Conservation (phyloP, 1,140 invertebrate species). For the Sipha flava region DNA sequence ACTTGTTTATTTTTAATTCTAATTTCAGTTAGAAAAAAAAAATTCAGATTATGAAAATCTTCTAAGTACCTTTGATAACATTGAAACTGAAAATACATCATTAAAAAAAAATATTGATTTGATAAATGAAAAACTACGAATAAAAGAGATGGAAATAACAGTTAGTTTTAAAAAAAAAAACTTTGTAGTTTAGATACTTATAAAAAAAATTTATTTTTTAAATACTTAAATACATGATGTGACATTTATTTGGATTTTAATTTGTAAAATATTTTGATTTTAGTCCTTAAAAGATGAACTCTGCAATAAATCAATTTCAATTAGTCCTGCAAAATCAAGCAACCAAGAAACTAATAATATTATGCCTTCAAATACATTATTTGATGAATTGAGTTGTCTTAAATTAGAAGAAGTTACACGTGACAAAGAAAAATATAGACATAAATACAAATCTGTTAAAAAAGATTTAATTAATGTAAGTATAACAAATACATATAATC, state of each 20-base stretch:
- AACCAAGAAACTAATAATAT: neutral
- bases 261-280: neutral
- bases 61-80: neutral
- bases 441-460: slow-evolving; percentile 11
- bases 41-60: neutral
- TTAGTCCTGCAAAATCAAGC: neutral
- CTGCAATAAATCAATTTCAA: slow-evolving; percentile 1
- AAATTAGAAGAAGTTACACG: slow-evolving; percentile 21
- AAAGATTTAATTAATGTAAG: slow-evolving; percentile 13
- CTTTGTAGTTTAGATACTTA: neutral
- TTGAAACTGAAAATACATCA: neutral
- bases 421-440: slow-evolving; percentile 20
- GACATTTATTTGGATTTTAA: too few species aligned
- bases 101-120: neutral
- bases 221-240: neutral
- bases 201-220: too few species aligned
- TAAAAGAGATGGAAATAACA: neutral
- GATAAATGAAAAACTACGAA: neutral
- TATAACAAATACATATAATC: neutral
- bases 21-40: slow-evolving; percentile 3
- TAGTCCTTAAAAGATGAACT: slow-evolving; percentile 24
- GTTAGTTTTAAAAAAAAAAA: neutral
- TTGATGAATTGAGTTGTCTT: slow-evolving; percentile 12
- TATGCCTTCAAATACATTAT: neutral
- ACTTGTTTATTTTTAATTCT: neutral